Evolutionary conservation across 2,888 invertebrate species (phyloP), one percentile per base, ranked within the genome.

Genomic region (Synanthedon vespiformis): DNA sequence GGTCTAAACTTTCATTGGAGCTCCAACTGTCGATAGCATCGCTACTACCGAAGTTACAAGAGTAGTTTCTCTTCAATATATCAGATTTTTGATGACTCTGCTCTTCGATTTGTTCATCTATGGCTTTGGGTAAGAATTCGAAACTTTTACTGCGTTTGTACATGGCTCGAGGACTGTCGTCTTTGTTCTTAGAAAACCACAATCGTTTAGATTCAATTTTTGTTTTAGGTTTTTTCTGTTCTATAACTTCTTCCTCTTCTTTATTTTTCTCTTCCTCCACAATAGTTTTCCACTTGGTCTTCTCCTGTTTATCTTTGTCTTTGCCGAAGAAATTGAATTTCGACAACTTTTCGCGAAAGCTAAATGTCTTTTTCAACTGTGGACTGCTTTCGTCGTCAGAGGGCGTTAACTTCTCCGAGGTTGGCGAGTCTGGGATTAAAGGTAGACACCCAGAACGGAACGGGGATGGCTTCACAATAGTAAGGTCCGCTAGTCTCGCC

Each of bases 81-180:
- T 57, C 13, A 6, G 22, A 61, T 13, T 61, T 57, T 16, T 57
- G 60, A 3, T 54, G 57, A 12, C 61, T 67, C n/a, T 56, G 51
- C 3, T 61, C 50, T 40, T 40, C 40, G 4, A 40, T 40, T 4
- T 76, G 72, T 53, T 82, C 80, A 51, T 74, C 72, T 47, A 74
- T 61, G 0, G 84, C 80, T 68, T 72, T 70, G 0, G 87, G 87
- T 1, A 87, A 63, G 53, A 85, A 87, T 58, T 87, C 87, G 50
- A 86, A 88, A 60, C 87, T 88, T 54, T 87, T 87, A 57, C 87
- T 88, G 40, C 87, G 67, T 57, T 69, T 73, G 55, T 85, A 86
- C 13, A 73, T 64, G 1, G 82, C 78, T 13, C 50, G 65, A 53
- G 78, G 78, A 14, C 70, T 65, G 8, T 73, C 41, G 10, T 84